A percentile compares a stretch with the other conserved stretches of the same genome.
phyloP scores from a whole-genome alignment of 2,888 invertebrate genomes.

The Acanthopleura granulata region DNA sequence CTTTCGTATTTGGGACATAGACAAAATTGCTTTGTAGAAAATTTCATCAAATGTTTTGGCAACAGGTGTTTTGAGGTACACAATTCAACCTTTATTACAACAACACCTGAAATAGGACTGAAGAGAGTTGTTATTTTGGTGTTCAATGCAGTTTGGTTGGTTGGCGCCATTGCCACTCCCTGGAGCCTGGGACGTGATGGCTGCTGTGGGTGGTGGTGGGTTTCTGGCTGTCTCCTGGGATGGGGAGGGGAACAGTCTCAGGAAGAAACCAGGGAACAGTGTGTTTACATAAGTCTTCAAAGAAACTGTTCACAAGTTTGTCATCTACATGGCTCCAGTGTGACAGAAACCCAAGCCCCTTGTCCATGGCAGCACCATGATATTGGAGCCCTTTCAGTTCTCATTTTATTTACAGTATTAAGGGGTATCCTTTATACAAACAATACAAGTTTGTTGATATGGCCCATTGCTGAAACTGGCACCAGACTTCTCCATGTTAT shows the following conservation, averaged over 20 bases:
- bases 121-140: too few relatives aligned
- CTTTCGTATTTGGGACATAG: too few relatives aligned
- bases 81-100: too few relatives aligned
- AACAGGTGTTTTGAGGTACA: too few relatives aligned
- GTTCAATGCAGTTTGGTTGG: too few relatives aligned
- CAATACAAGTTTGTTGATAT: slow-evolving; percentile 8
- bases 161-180: too few relatives aligned
- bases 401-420: not conserved
- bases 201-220: not conserved
- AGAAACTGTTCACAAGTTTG: not conserved
- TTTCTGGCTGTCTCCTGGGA: not conserved
- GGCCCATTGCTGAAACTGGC: not conserved
- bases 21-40: too few relatives aligned
- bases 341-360: not conserved
- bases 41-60: too few relatives aligned
- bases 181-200: too few relatives aligned
- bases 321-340: not conserved
- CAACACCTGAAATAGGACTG: too few relatives aligned
- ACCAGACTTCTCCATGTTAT: not conserved
- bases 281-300: slow-evolving; percentile 3
- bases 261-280: not conserved
- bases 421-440: slow-evolving; percentile 2
- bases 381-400: not conserved
- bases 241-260: not conserved
- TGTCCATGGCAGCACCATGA: not conserved